Conservation (phyloP, 2,888 invertebrate genomes). For the Doris montereyensis region DNA sequence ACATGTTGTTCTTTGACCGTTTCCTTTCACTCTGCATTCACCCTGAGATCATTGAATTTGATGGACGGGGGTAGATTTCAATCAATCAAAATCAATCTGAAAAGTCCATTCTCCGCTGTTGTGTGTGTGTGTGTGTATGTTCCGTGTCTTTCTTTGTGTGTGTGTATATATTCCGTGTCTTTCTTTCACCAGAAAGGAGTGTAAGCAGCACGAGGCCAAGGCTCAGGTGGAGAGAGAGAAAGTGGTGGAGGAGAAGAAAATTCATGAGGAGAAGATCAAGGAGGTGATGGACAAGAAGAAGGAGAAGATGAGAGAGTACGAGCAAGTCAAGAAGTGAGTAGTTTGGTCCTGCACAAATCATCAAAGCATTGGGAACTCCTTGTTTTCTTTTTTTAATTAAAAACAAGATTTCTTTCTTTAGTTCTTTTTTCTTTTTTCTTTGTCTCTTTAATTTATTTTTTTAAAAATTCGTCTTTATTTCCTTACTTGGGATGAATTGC, state of each 20-base stretch:
- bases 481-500: no score
- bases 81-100: no score
- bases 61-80: no score
- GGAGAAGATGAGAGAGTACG: conserved; percentile 76
- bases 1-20: no score
- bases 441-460: neutral
- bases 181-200: conserved; percentile 59
- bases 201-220: conserved; percentile 60
- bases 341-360: neutral
- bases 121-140: no score
- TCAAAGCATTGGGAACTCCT: neutral
- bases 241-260: conserved; percentile 75
- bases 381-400: neutral
- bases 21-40: no score
- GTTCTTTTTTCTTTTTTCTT: neutral
- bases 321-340: conserved; percentile 65
- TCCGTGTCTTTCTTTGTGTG: no score
- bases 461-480: no score
- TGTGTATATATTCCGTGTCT: no score
- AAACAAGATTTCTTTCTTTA: no score
- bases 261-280: conserved; percentile 76
- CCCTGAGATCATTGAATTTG: no score
- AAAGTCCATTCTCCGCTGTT: no score
- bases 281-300: conserved; percentile 77
- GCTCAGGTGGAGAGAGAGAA: conserved; percentile 61